Percentiles rank a stretch among this genome's conserved stretches.
These are phyloP conservation scores for Ariolimax columbianus DNA, from an alignment of 2,888 invertebrate species.

Conservation along the genomic window DNA sequence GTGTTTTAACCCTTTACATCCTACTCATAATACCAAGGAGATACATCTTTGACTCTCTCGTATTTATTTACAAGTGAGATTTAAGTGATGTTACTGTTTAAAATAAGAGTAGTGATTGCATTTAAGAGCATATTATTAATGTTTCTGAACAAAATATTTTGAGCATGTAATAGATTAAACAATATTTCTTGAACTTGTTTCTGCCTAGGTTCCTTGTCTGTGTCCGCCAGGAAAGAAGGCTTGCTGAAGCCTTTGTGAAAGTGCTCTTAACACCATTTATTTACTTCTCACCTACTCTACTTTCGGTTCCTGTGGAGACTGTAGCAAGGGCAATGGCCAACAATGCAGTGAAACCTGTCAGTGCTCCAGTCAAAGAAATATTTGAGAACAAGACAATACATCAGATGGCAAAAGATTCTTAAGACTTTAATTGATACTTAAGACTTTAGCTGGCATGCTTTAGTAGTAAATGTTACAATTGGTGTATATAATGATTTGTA, in stretches of 20 bases:
- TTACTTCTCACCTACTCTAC: constrained; percentile 72
- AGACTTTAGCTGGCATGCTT: too few relatives aligned
- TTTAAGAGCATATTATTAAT: too few relatives aligned
- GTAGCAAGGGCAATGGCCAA: constrained; percentile 76
- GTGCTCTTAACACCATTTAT: constrained; percentile 72
- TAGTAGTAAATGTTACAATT: background rate
- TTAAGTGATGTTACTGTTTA: too few relatives aligned
- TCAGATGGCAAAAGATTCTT: background rate
- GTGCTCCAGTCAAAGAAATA: constrained; percentile 59
- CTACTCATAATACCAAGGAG: too few relatives aligned
- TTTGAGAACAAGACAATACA: constrained; percentile 76
- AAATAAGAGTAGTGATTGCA: too few relatives aligned
- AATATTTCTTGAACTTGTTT: too few relatives aligned
- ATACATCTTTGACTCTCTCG: too few relatives aligned
- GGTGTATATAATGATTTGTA: too few relatives aligned
- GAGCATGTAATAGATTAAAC: too few relatives aligned
- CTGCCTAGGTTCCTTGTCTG: background rate
- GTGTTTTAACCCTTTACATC: too few relatives aligned
- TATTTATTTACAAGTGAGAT: too few relatives aligned
- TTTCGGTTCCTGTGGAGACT: constrained; percentile 71
- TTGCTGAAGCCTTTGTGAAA: constrained; percentile 43
- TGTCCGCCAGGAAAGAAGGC: background rate
- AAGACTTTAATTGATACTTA: background rate
- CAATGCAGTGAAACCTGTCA: constrained; percentile 62
- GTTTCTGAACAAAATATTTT: too few relatives aligned